A percentile compares a stretch with the other conserved stretches of the same genome.
phyloP scores from a whole-genome alignment of 2,888 invertebrate genomes.

The Mythimna pallens region DNA sequence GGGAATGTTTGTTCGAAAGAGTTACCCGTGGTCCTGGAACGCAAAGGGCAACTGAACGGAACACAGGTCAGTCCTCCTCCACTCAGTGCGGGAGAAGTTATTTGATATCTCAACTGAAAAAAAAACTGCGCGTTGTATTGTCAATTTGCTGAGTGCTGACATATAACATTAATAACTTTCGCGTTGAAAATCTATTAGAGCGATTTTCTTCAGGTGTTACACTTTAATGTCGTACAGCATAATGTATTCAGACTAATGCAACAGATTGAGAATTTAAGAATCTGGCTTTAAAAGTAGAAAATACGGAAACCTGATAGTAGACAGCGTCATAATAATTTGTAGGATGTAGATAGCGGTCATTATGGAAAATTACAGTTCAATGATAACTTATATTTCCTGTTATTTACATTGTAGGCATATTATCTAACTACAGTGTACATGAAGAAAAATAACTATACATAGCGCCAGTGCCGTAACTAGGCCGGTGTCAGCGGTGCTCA shows the following conservation, averaged over 20 bases:
- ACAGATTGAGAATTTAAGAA: not conserved
- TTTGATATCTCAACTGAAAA: too few relatives aligned
- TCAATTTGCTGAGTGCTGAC: too few relatives aligned
- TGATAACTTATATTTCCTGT: not conserved
- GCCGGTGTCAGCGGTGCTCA: too few relatives aligned
- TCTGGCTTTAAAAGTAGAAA: not conserved
- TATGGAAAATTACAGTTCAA: slow-evolving; percentile 38
- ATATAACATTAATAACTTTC: too few relatives aligned
- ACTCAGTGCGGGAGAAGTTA: too few relatives aligned
- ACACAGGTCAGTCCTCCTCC: too few relatives aligned
- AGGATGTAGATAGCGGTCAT: slow-evolving; percentile 10
- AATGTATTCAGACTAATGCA: not conserved
- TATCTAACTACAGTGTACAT: not conserved
- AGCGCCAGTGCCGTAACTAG: too few relatives aligned
- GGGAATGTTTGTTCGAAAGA: too few relatives aligned
- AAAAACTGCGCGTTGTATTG: too few relatives aligned
- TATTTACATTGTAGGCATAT: slow-evolving; percentile 6
- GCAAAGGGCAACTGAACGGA: too few relatives aligned
- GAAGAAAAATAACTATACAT: not conserved
- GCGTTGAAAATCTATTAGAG: not conserved
- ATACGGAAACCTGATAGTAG: slow-evolving; percentile 6
- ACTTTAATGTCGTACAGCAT: not conserved
- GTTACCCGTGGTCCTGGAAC: too few relatives aligned
- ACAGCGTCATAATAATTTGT: not conserved
- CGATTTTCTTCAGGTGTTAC: not conserved